Percentiles rank a stretch among this genome's conserved stretches.
Conservation (phyloP, 2,797 vertebrate genomes). For the Pseudochirops cupreus region DNA sequence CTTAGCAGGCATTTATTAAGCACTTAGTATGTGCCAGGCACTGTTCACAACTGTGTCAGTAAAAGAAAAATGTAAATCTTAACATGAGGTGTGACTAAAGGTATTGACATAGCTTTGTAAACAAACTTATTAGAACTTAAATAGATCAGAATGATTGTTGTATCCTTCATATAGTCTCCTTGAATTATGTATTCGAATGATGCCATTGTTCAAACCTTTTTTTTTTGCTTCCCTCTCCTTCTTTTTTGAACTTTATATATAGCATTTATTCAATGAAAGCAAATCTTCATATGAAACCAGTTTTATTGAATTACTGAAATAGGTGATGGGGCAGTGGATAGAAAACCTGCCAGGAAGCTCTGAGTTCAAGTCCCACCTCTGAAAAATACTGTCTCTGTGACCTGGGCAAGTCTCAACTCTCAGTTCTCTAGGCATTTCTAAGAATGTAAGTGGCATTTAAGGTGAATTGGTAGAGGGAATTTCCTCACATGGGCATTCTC, state of each 20-base stretch:
- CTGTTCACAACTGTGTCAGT: conserved; percentile 29
- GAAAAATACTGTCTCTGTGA: background rate
- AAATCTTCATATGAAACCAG: background rate
- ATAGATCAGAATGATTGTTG: background rate
- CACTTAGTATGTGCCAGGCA: background rate
- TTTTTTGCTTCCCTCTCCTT: conserved; percentile 4
- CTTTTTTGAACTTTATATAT: conserved; percentile 1
- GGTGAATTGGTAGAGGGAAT: background rate
- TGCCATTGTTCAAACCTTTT: conserved; percentile 43
- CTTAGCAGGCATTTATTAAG: background rate
- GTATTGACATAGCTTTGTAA: conserved; percentile 15
- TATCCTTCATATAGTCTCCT: conserved; percentile 43
- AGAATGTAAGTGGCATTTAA: background rate
- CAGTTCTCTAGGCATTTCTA: background rate
- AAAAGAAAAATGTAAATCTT: conserved; percentile 57
- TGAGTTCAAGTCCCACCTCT: background rate
- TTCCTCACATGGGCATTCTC: background rate
- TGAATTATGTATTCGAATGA: conserved; percentile 25
- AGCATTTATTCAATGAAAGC: background rate
- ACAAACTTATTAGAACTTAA: background rate
- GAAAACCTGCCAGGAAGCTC: background rate
- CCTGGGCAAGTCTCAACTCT: background rate
- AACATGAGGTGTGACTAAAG: conserved; percentile 14
- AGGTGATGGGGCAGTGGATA: background rate
- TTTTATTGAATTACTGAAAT: background rate